Evolutionary conservation across 2,797 vertebrate species (phyloP), one percentile per base, ranked within the genome.

Genomic region (Periparus ater): DNA sequence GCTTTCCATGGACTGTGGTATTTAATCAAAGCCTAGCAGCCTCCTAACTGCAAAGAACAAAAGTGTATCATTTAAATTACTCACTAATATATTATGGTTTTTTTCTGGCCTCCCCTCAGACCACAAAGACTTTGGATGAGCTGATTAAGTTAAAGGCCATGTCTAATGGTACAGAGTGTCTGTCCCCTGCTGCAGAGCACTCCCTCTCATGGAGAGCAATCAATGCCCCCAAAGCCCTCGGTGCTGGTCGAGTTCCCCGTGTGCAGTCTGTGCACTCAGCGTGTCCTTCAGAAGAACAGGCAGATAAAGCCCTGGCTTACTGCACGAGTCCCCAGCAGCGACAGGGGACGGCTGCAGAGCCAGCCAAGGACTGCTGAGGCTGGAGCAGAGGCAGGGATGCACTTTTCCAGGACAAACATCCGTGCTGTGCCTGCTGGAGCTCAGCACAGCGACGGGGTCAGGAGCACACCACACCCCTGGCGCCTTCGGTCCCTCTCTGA

Each of bases 281-380:
- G 15, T 13, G 30, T 14, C 58, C 85, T 77, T 63, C 20, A 13
- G 68, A 50, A 70, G 55, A 30, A 30, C 14, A 45, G 48, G 48
- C 9, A 74, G 63, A 10, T 2, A 10, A 40, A 70, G 68, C n/a
- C n/a, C 23, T n/a, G 72, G 38, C 27, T n/a, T 8, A 11, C 1
- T 19, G 62, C 54, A 67, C 8, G 11, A 6, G n/a, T 25, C 8
- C 32, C 74, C 44, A 57, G 0, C 20, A 17, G 30, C 1, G 7
- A 13, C 5, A 8, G 55, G 26, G 2, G 3, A 8, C 0, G 1
- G 11, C 42, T 20, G 66, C 66, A 38, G 47, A 11, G 66, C 10
- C 65, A 42, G 63, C 29, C 47, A 53, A 44, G n/a, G 40, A 8
- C 54, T 53, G 47, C 1, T 20, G n/a, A 10, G 76, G 45, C 76